phyloP scores from a whole-genome alignment of 2,113 vertebrate species.

The Gambusia affinis region DNA sequence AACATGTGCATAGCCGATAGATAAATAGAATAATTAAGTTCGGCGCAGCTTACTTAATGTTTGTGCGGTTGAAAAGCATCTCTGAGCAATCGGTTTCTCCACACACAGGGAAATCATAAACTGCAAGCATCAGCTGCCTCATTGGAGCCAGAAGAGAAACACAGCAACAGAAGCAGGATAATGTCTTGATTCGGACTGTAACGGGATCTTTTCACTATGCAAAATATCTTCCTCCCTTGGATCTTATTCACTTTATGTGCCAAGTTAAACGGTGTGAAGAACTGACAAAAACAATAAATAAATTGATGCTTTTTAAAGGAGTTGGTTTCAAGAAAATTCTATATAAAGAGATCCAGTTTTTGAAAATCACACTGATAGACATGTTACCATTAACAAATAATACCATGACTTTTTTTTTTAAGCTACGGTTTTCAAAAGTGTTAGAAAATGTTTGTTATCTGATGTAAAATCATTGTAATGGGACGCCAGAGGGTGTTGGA shows the following conservation, averaged over 20 bases:
- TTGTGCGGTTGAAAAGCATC: neutral
- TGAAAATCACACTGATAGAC: too few relatives aligned
- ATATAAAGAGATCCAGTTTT: too few relatives aligned
- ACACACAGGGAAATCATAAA: slow-evolving; percentile 11
- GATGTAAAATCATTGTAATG: neutral
- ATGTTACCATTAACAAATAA: too few relatives aligned
- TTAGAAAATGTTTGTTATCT: neutral
- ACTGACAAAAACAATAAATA: too few relatives aligned
- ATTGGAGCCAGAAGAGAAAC: slow-evolving; percentile 21
- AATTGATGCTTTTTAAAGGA: too few relatives aligned
- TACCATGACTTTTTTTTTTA: too few relatives aligned
- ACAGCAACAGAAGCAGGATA: slow-evolving; percentile 11
- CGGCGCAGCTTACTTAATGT: neutral
- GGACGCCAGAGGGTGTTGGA: neutral
- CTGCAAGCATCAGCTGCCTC: neutral
- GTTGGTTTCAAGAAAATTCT: too few relatives aligned
- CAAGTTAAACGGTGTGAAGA: too few relatives aligned
- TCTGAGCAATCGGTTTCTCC: neutral
- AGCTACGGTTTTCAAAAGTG: neutral
- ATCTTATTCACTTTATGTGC: neutral
- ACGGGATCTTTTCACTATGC: neutral
- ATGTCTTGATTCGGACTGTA: slow-evolving; percentile 47
- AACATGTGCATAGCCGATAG: neutral
- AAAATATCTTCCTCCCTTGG: neutral
- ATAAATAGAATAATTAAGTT: neutral